Percentiles rank a stretch among this genome's conserved stretches.
Evolutionary conservation across 2,888 invertebrate genomes (phyloP).

Genomic region (Lutraria lutraria): DNA sequence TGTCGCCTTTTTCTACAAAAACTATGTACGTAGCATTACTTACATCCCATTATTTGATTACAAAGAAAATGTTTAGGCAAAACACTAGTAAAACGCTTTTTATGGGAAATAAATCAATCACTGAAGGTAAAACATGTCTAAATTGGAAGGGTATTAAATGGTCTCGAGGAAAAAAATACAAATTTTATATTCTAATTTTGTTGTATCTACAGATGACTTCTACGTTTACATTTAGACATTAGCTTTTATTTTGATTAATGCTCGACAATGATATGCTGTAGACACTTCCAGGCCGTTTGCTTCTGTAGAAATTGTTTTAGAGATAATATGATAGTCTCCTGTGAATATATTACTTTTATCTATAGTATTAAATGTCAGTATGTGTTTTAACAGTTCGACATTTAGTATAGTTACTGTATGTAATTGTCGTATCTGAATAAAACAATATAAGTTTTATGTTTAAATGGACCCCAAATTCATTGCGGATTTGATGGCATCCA

Average conservation of each 20-base stretch:
- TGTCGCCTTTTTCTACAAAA: neutral
- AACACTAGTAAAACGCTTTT: neutral
- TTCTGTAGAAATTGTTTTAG: conserved; percentile 37
- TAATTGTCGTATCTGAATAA: conserved; percentile 31
- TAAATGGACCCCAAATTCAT: conserved; percentile 8
- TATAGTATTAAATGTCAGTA: conserved; percentile 34
- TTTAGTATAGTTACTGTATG: conserved; percentile 33
- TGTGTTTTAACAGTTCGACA: conserved; percentile 38
- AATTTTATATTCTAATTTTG: conserved; percentile 44
- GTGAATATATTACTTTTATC: conserved; percentile 39
- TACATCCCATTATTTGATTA: conserved; percentile 17
- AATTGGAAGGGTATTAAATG: conserved; percentile 12
- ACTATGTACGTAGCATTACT: neutral
- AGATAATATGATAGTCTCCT: conserved; percentile 38
- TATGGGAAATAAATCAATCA: conserved; percentile 22
- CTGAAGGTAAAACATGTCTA: conserved; percentile 12
- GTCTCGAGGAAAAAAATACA: neutral
- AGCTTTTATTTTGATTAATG: conserved; percentile 53
- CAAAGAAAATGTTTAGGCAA: neutral
- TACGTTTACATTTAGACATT: conserved; percentile 54
- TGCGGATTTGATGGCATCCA: neutral
- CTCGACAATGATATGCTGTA: conserved; percentile 41
- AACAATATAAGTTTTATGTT: conserved; percentile 23
- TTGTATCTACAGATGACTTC: conserved; percentile 25
- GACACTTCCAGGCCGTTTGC: conserved; percentile 36